Base-by-base conservation (phyloP, 2,113 vertebrate species). In the Panthera leo region DNA sequence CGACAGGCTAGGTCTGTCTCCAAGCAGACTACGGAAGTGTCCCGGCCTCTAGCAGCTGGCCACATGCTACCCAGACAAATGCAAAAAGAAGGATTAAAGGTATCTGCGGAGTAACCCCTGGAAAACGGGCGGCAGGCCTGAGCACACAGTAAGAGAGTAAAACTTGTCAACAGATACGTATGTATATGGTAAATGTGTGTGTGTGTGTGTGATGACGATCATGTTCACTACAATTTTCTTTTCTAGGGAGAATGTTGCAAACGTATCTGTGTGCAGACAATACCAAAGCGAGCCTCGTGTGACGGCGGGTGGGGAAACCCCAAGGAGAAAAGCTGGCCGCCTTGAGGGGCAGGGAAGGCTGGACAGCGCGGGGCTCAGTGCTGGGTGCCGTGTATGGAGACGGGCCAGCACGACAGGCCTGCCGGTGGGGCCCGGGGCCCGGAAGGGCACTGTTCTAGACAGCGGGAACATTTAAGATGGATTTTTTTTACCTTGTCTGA, bases 381-480 rank as follows among this genome's bases (percentile, higher is more conserved):
- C n/a, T 6, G 58, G 14, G 11, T 1, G 42, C 45, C 1, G 0
- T 4, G 11, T 16, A 3, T 4, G 4, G 31, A 42, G 36, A 45
- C 1, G 1, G 15, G 5, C 6, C 25, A 6, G 4, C 42, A 9
- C 7, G 51, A 18, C n/a, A 67, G 27, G 39, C 34, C 19, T 4
- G 10, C 29, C 58, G 5, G 29, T 9, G 19, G 39, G 63, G 1
- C 51, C 48, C 18, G 29, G 76, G 76, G 48, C 16, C 11, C 1
- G 27, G 5, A 78, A 55, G 51, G 23, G n/a, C n/a, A 11, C 83
- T 3, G 12, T 10, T 14, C n/a, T 1, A 14, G 34, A 45, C 4
- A 27, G 70, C 27, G 10, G 90, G 70, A 16, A 23, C 29, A 25
- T 29, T 34, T 11, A 2, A 27, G 63, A 31, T 5, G n/a, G 42